phyloP scores from a whole-genome alignment of 2,113 vertebrate genomes.

The Acanthochromis polyacanthus region DNA sequence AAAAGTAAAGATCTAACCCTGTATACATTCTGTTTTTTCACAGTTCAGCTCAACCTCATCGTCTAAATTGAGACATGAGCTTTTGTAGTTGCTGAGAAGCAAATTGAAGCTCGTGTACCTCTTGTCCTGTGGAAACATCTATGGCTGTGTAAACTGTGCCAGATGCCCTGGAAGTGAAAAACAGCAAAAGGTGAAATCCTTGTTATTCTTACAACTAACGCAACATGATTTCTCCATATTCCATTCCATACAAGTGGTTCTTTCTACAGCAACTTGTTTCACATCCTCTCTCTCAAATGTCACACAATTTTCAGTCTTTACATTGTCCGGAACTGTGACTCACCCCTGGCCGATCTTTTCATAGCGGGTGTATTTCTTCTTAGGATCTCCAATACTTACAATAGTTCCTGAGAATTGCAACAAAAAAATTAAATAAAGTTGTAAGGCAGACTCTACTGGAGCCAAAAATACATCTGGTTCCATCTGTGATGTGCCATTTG shows the following conservation, averaged over 20 bases:
- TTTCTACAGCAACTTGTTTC: not conserved
- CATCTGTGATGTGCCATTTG: not conserved
- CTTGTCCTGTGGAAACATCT: constrained; percentile 95
- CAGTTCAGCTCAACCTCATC: not conserved
- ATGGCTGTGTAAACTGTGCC: constrained; percentile 98
- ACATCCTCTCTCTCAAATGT: not conserved
- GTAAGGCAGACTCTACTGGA: not conserved
- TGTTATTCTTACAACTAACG: not conserved
- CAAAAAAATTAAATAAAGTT: not conserved
- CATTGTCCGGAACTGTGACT: constrained; percentile 63
- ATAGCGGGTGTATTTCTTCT: constrained; percentile 97
- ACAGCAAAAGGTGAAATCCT: not conserved
- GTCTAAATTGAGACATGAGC: not conserved
- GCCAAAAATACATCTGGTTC: not conserved
- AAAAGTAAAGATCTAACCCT: too few relatives aligned
- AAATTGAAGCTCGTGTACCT: constrained; percentile 81
- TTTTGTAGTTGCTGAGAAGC: not conserved
- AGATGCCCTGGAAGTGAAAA: constrained; percentile 88
- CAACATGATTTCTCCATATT: too few relatives aligned
- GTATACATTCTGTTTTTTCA: not conserved
- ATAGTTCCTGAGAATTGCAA: constrained; percentile 88
- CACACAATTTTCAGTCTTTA: not conserved
- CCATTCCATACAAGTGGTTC: not conserved
- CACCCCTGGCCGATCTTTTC: constrained; percentile 99
- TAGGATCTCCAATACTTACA: constrained; percentile 96